Conservation (phyloP, 1,140 invertebrate species). For the Brachionus manjavacas region DNA sequence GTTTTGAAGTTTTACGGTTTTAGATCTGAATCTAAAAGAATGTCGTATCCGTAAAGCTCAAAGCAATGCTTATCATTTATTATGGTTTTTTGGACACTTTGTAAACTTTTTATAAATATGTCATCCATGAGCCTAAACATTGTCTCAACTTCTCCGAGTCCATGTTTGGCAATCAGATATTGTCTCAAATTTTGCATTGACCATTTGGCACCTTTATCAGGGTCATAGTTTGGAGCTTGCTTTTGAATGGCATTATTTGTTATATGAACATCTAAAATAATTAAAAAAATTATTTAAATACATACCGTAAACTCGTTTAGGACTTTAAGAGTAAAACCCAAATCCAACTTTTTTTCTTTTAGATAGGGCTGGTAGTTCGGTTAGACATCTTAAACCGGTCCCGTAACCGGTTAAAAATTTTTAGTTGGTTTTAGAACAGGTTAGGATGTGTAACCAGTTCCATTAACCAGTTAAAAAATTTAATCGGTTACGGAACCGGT, state of each 20-base stretch:
- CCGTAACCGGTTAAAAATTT: no score
- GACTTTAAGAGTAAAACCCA: no score
- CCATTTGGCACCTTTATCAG: constrained; percentile 61
- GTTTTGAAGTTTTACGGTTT: constrained; percentile 53
- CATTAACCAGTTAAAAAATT: no score
- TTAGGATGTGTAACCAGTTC: no score
- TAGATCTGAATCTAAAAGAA: constrained; percentile 56
- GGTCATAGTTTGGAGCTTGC: constrained; percentile 60
- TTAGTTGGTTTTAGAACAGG: no score
- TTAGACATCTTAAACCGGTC: no score
- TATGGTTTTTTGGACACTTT: constrained; percentile 58
- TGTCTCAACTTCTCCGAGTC: constrained; percentile 52
- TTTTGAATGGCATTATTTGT: constrained; percentile 62
- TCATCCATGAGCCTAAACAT: constrained; percentile 56
- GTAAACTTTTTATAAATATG: constrained; percentile 59
- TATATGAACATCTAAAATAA: constrained; percentile 57
- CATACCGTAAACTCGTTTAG: no score
- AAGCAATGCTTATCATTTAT: constrained; percentile 61
- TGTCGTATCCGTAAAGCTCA: constrained; percentile 62
- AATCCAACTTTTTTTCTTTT: no score
- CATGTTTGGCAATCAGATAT: constrained; percentile 57
- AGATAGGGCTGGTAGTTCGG: no score
- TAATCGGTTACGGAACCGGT: no score
- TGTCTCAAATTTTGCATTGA: constrained; percentile 56
- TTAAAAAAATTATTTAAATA: constrained; percentile 34